Evolutionary conservation across 2,888 invertebrate species (phyloP).

Genomic region (Drosophila prostipennis): DNA sequence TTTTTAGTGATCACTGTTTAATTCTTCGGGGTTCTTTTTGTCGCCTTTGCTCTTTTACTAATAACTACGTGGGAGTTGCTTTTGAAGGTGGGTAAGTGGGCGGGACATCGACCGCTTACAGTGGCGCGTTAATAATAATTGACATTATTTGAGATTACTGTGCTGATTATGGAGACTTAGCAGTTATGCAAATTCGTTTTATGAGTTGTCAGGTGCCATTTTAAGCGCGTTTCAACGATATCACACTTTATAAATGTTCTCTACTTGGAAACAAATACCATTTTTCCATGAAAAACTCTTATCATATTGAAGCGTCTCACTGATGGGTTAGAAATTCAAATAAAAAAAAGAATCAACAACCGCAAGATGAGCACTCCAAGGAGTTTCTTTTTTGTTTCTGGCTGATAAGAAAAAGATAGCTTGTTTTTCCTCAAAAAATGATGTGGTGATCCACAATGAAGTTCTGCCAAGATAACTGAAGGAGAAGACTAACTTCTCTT

Average conservation of each 20-base stretch:
- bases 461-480: background rate
- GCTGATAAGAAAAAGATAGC: conserved; percentile 24
- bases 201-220: conserved; percentile 45
- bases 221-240: background rate
- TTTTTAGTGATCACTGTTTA: conserved; percentile 15
- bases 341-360: conserved; percentile 13
- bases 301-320: no score
- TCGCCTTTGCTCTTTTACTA: conserved; percentile 24
- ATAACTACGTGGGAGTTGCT: conserved; percentile 41
- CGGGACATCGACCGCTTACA: conserved; percentile 26
- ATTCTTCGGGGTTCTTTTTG: conserved; percentile 19
- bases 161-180: conserved; percentile 25
- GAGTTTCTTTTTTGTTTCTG: background rate
- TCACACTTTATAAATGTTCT: background rate
- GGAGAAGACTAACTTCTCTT: background rate
- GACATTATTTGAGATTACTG: conserved; percentile 31
- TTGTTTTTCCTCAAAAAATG: conserved; percentile 19
- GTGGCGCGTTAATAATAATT: conserved; percentile 40
- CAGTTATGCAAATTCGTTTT: conserved; percentile 32
- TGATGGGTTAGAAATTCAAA: conserved; percentile 14
- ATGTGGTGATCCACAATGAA: background rate
- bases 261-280: background rate
- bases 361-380: background rate
- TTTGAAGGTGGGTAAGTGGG: conserved; percentile 30
- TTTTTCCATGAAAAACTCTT: conserved; percentile 23